These are phyloP conservation scores for Alca torda DNA, from an alignment of 2,797 vertebrate species.

Conservation along the genomic window DNA sequence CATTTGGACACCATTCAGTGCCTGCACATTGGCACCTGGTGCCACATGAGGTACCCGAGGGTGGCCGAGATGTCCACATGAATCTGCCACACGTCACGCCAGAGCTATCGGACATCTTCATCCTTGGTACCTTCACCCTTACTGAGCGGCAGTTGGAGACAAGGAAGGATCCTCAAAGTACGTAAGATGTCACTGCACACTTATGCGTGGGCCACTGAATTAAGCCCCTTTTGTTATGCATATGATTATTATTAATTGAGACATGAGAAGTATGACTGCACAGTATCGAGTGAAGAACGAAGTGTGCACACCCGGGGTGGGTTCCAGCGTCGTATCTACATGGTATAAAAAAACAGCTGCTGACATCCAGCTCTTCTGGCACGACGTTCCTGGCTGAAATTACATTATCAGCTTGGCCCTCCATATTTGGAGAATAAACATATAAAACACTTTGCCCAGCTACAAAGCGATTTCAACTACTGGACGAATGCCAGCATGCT, in stretches of 20 bases:
- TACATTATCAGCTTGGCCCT: accelerated
- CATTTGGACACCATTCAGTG: background rate
- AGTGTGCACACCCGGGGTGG: accelerated
- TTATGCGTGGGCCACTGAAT: background rate
- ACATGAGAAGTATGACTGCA: background rate
- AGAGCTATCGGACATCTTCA: background rate
- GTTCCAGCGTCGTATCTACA: background rate
- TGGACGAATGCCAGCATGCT: accelerated
- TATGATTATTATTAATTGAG: background rate
- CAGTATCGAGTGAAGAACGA: background rate
- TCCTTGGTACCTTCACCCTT: background rate
- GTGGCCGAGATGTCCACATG: background rate
- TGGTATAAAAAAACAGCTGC: accelerated
- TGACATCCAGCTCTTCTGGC: background rate
- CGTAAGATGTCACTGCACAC: background rate
- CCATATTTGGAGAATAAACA: background rate
- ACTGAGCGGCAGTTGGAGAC: accelerated
- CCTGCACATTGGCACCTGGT: background rate
- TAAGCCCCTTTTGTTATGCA: background rate
- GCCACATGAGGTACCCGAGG: background rate
- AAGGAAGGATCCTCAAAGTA: background rate
- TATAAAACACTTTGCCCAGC: background rate
- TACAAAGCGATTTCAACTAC: background rate
- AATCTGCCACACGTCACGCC: background rate
- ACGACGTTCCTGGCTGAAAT: background rate